A percentile compares a stretch with the other conserved stretches of the same genome.
Evolutionary conservation across 2,797 vertebrate species (phyloP).

Genomic region (Gymnothorax reevesii): DNA sequence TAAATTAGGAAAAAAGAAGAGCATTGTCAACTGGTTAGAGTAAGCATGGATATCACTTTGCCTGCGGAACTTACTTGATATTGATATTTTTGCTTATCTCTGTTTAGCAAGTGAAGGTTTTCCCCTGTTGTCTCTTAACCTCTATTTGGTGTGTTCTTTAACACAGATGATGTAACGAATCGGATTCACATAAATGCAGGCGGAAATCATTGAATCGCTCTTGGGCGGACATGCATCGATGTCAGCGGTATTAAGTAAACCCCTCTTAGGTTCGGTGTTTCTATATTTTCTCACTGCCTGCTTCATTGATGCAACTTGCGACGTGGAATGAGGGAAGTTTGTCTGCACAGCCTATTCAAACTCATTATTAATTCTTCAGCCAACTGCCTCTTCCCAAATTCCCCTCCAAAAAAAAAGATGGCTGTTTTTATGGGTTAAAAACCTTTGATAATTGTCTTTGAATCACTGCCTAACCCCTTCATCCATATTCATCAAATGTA

Average conservation of each 20-base stretch:
- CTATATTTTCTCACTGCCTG: not conserved
- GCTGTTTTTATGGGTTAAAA: constrained; percentile 17
- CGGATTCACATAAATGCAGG: not conserved
- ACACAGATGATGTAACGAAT: not conserved
- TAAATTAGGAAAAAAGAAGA: not conserved
- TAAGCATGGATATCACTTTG: constrained; percentile 15
- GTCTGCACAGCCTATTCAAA: not conserved
- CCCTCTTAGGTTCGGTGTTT: not conserved
- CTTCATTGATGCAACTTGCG: not conserved
- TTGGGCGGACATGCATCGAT: not conserved
- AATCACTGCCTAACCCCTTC: constrained; percentile 19
- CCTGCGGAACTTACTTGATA: not conserved
- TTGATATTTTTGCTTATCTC: constrained; percentile 13
- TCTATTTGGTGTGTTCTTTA: not conserved
- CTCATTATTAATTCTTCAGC: not conserved
- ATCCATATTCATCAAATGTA: constrained; percentile 18
- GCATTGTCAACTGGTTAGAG: constrained; percentile 15
- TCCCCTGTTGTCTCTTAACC: not conserved
- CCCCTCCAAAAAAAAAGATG: not conserved
- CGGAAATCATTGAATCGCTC: not conserved
- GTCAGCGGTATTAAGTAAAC: not conserved
- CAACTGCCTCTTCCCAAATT: not conserved
- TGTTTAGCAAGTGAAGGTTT: not conserved
- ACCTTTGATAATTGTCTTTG: constrained; percentile 34
- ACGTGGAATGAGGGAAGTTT: not conserved